Evolutionary conservation across 2,797 vertebrate species (phyloP).

Genomic region (Sebastes diploproa): DNA sequence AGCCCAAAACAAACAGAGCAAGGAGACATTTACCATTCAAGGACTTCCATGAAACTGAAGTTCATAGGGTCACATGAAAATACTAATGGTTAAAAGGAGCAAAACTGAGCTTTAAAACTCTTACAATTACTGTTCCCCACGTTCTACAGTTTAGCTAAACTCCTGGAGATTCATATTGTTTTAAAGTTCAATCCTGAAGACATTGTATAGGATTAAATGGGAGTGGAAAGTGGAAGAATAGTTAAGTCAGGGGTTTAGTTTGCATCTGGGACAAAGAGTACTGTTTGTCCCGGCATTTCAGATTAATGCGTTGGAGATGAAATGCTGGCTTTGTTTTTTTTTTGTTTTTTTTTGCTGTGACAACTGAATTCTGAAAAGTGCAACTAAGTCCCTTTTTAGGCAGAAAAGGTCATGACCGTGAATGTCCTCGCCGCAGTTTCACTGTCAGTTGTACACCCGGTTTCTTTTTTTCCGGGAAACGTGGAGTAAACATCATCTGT

Average conservation of each 20-base stretch:
- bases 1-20: conserved; percentile 43
- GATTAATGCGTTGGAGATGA: background rate
- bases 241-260: conserved; percentile 2
- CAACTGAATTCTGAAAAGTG: background rate
- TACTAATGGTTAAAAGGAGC: background rate
- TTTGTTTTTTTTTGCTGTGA: background rate
- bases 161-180: background rate
- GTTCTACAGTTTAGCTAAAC: background rate
- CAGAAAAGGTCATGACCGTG: conserved; percentile 47
- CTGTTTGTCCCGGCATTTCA: background rate
- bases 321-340: conserved; percentile 1
- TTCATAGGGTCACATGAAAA: conserved; percentile 26
- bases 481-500: conserved; percentile 60
- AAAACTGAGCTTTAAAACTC: background rate
- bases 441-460: conserved; percentile 9
- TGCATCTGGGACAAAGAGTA: conserved; percentile 10
- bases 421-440: background rate
- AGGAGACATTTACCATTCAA: conserved; percentile 23
- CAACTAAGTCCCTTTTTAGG: conserved; percentile 1
- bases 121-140: background rate
- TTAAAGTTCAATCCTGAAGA: background rate
- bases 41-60: conserved; percentile 35
- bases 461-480: conserved; percentile 57
- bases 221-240: background rate
- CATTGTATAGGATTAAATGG: background rate